Evolutionary conservation across 2,113 vertebrate species (phyloP), one percentile per base, ranked within the genome.

Genomic region (Cnemophilus loriae): DNA sequence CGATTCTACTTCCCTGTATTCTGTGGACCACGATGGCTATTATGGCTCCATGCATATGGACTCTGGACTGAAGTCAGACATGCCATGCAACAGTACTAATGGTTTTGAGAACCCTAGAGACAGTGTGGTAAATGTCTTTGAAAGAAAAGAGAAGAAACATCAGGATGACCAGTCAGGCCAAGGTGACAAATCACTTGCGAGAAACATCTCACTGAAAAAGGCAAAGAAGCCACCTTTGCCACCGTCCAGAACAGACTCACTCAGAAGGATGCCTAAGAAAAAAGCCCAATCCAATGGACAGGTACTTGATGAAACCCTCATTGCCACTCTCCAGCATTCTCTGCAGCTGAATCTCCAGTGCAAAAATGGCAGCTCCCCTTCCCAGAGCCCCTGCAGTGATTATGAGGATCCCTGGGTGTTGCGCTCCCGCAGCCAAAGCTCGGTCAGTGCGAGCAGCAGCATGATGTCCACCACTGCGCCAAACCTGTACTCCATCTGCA

Each of bases 201-300:
- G 99, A 81, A 99, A 98, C 90, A 99, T 99, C 95, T 99, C 99
- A 47, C 97, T 99, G 27, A 99, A 98, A 87, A 99, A 99, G 92
- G 95, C 98, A 6, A 99, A 98, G 98, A 99, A 99, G 89, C 99
- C 99, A 0, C 99, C 99, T 4, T 97, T 98, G 47, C 99, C 99
- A 1, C 99, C 99, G 3, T 98, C 98, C 12, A 98, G 99, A 50
- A 99, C 99, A 3, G 99, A 99, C 96, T 99, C 99, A 7, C 98
- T 99, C 24, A 98, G 98, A 86, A 98, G 99, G 89, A 87, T 98
- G 42, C 98, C 98, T 47, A 98, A 93, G 83, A 99, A 99, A 92
- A 98, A 97, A 89, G 6, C 95, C 28, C 97, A 97, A 53, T 90
- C 97, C 4, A 98, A 98, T 3, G 97, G 97, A 21, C 96, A 98